A percentile compares a stretch with the other conserved stretches of the same genome.
These are phyloP conservation scores for Okapia johnstoni DNA, from an alignment of 2,113 vertebrate genomes.

Conservation along the genomic window DNA sequence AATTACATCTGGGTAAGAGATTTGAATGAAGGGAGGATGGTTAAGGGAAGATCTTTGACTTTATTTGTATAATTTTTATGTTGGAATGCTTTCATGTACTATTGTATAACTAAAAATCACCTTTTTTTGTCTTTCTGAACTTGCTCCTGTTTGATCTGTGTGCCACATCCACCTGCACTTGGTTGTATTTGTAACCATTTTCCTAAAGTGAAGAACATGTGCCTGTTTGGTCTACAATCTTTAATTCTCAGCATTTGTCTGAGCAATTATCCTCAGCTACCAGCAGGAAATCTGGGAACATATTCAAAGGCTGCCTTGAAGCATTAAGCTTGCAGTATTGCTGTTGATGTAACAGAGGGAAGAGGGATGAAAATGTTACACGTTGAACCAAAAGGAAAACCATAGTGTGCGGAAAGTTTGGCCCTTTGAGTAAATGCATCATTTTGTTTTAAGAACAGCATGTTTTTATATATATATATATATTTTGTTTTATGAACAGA, in stretches of 20 bases:
- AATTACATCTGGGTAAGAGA: neutral
- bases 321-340: neutral
- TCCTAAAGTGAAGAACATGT: neutral
- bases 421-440: neutral
- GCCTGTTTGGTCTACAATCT: neutral
- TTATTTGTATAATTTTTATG: neutral
- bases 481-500: neutral
- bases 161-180: neutral
- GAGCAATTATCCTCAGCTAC: neutral
- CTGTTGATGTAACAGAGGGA: neutral
- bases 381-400: neutral
- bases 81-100: neutral
- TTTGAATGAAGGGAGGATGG: neutral
- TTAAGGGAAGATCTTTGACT: neutral
- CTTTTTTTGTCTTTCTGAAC: neutral
- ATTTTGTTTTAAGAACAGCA: neutral
- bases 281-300: neutral
- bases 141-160: neutral
- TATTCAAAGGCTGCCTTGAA: neutral
- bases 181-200: neutral
- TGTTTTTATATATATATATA: neutral
- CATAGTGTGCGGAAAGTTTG: neutral
- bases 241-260: neutral
- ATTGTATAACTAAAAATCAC: neutral
- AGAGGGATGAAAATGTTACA: neutral